Percentiles rank a stretch among this genome's conserved stretches.
Evolutionary conservation across 2,113 vertebrate species (phyloP).

Genomic region (Benitochromis conjunctus): DNA sequence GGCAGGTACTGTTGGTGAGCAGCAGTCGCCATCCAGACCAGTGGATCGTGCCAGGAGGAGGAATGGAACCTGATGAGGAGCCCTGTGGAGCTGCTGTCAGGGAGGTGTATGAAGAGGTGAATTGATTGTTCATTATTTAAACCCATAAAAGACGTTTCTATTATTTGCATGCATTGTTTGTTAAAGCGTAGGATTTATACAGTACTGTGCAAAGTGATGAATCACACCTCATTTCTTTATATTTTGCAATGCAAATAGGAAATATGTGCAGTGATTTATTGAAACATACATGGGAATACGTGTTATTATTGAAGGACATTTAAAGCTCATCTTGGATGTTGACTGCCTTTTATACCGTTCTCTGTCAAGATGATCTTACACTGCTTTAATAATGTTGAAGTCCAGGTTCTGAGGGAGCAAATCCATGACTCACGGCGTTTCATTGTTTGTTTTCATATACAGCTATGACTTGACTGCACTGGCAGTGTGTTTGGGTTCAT

Average conservation of each 20-base stretch:
- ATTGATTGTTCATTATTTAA: not conserved
- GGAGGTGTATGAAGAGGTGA: slow-evolving; percentile 96
- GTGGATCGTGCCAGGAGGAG: slow-evolving; percentile 97
- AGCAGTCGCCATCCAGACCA: slow-evolving; percentile 95
- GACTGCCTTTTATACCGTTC: not conserved
- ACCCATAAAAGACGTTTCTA: not conserved
- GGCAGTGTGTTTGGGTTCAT: not conserved
- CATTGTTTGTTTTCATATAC: not conserved
- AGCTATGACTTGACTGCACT: not conserved
- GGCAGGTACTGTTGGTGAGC: slow-evolving; percentile 93
- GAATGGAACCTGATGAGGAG: slow-evolving; percentile 97
- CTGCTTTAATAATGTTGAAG: not conserved
- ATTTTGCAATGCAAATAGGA: not conserved
- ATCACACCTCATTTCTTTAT: not conserved
- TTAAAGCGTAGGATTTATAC: not conserved
- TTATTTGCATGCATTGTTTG: not conserved
- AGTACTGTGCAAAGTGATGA: not conserved
- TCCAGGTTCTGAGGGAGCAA: rapidly evolving
- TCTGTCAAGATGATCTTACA: not conserved
- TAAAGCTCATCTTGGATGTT: not conserved
- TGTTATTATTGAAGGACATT: not conserved
- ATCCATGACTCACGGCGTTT: not conserved
- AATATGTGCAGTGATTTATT: not conserved
- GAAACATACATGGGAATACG: not conserved
- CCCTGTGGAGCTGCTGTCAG: slow-evolving; percentile 85